These are phyloP conservation scores for Acanthosepion lycidas DNA, from an alignment of 2,888 invertebrate genomes.

Conservation along the genomic window DNA sequence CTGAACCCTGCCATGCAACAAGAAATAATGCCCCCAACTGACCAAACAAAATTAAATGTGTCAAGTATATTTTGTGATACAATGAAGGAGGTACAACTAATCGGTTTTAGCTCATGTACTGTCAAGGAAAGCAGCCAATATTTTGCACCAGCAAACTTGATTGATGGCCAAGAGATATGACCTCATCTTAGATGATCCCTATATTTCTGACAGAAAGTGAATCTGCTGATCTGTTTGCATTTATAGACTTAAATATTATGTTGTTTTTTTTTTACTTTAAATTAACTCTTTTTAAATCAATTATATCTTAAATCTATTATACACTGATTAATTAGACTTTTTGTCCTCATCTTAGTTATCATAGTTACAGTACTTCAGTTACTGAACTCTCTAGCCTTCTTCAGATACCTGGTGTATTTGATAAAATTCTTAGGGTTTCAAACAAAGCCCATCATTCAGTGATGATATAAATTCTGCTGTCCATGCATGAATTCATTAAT, in stretches of 20 bases:
- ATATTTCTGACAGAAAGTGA: not conserved
- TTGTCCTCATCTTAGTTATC: not conserved
- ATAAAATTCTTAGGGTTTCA: not conserved
- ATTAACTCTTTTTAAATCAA: not conserved
- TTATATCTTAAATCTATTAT: not conserved
- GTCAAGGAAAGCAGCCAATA: conserved; percentile 18
- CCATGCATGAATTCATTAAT: not conserved
- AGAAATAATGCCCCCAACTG: not conserved
- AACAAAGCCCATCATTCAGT: not conserved
- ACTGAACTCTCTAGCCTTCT: not conserved
- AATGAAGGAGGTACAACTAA: conserved; percentile 1
- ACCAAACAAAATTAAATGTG: not conserved
- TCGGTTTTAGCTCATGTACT: not conserved
- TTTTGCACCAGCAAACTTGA: not conserved
- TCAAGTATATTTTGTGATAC: not conserved
- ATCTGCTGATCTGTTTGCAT: not conserved
- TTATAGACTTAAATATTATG: not conserved
- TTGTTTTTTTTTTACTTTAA: not conserved
- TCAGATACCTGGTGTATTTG: not conserved
- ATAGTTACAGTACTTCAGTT: not conserved
- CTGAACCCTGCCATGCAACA: not conserved
- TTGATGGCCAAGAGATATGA: not conserved
- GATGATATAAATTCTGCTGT: not conserved
- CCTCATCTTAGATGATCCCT: not conserved
- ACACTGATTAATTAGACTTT: not conserved